Evolutionary conservation across 2,888 invertebrate species (phyloP).

Genomic region (Sialis lutaria): DNA sequence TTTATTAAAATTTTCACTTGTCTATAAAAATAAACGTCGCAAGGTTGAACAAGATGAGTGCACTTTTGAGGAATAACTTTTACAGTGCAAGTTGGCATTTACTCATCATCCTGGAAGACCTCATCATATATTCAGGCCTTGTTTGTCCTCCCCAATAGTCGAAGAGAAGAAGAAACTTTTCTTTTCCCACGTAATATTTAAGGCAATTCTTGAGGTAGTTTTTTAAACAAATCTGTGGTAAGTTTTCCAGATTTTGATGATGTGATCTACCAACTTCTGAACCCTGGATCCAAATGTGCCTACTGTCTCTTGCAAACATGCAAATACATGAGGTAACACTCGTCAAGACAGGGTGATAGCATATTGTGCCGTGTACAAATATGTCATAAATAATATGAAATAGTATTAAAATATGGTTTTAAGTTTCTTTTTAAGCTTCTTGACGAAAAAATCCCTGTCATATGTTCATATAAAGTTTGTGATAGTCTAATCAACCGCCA

Average conservation of each 20-base stretch:
- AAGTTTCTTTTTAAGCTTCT: too few species aligned
- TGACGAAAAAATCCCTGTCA: too few species aligned
- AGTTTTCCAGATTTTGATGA: slow-evolving; percentile 12
- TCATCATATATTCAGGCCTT: slow-evolving; percentile 9
- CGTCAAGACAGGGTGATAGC: slow-evolving; percentile 7
- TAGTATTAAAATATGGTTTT: too few species aligned
- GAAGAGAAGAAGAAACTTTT: slow-evolving; percentile 9
- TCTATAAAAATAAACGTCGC: slow-evolving; percentile 11
- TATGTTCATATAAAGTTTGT: too few species aligned
- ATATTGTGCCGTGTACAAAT: slow-evolving; percentile 12
- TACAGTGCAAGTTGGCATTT: slow-evolving; percentile 7
- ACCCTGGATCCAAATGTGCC: slow-evolving; percentile 9
- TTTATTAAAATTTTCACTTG: slow-evolving; percentile 10
- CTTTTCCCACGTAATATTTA: too few species aligned
- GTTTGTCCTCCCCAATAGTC: slow-evolving; percentile 12
- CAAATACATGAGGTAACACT: slow-evolving; percentile 9
- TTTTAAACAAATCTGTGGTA: slow-evolving; percentile 6
- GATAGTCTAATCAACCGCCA: too few species aligned
- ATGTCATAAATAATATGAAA: too few species aligned
- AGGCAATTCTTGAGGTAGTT: slow-evolving; percentile 8
- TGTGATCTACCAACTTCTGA: slow-evolving; percentile 8
- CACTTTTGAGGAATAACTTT: slow-evolving; percentile 12
- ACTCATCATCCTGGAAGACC: too few species aligned
- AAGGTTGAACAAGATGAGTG: slow-evolving; percentile 9
- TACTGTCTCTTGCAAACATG: slow-evolving; percentile 9